A percentile compares a stretch with the other conserved stretches of the same genome.
phyloP scores from a whole-genome alignment of 1,140 invertebrate species.

The Bombus confusus region DNA sequence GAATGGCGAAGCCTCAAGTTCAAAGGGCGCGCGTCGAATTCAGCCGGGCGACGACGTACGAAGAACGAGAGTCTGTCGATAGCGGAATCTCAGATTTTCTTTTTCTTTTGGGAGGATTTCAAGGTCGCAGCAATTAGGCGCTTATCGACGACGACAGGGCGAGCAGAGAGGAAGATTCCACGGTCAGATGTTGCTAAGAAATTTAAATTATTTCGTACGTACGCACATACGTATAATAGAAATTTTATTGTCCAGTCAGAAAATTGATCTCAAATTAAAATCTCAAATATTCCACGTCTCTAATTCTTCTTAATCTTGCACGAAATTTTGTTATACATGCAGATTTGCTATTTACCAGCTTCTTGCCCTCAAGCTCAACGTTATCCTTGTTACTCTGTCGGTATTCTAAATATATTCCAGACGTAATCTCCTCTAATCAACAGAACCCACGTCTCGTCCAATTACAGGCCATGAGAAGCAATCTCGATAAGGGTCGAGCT shows the following conservation, averaged over 20 bases:
- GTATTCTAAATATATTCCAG: neutral
- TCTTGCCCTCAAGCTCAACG: too few species aligned
- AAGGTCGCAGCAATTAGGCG: too few species aligned
- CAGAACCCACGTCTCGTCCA: neutral
- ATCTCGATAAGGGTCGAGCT: conserved; percentile 17
- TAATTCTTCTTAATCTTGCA: neutral
- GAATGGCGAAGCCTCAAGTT: neutral
- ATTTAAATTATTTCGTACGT: too few species aligned
- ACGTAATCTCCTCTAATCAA: neutral
- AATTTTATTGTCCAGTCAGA: too few species aligned
- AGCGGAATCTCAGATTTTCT: neutral
- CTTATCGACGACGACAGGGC: too few species aligned
- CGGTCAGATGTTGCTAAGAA: too few species aligned
- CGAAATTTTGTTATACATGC: neutral
- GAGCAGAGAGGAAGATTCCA: too few species aligned
- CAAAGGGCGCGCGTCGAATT: neutral
- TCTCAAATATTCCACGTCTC: too few species aligned
- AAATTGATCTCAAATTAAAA: too few species aligned
- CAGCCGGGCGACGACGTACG: neutral
- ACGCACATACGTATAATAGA: too few species aligned
- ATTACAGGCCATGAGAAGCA: neutral
- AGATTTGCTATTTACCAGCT: neutral
- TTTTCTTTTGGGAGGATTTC: too few species aligned
- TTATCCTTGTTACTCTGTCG: too few species aligned
- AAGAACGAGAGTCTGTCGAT: neutral